Evolutionary conservation across 2,113 vertebrate species (phyloP), one percentile per base, ranked within the genome.

Genomic region (Caranx melampygus): DNA sequence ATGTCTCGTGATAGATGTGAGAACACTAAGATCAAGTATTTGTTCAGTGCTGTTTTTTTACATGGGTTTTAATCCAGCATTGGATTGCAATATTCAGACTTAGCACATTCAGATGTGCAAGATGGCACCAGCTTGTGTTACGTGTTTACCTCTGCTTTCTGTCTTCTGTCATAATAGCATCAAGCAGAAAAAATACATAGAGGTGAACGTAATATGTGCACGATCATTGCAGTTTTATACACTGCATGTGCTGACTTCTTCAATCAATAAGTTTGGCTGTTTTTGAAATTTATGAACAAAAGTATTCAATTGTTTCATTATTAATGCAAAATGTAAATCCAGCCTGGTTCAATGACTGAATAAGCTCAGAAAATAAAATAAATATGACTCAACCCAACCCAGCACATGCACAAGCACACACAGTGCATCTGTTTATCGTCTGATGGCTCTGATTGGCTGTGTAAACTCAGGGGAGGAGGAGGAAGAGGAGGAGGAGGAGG

Each of bases 371-470:
- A 70, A 84, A 58, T 51, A 11, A 81, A 91, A 86, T 35, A 81
- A 87, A 74, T 57, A 79, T 33, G 78, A 67, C 57, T 61, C 44
- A 70, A 67, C 71, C 31, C 70, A 75, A 52, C 49, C 10, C 58
- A 44, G 26, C 62, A 74, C 16, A 73, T 64, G 64, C 72, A 74
- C 52, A 67, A 64, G 75, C 61, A 77, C n/a, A 66, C 54, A 61
- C 63, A 61, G 62, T 33, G 69, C 74, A 81, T 83, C 81, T 87
- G 82, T 73, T 65, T 72, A 76, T 79, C 75, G 80, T 58, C 80
- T 72, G 75, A 81, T 54, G 57, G 72, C 62, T 85, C 44, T 55
- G 87, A 89, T 88, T 85, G 79, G 80, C 76, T 88, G 60, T 21
- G 57, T 80, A 64, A 79, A 87, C 72, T 80, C 57, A 11, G 59